Conservation (phyloP, 2,888 invertebrate species). For the Euphydryas editha region DNA sequence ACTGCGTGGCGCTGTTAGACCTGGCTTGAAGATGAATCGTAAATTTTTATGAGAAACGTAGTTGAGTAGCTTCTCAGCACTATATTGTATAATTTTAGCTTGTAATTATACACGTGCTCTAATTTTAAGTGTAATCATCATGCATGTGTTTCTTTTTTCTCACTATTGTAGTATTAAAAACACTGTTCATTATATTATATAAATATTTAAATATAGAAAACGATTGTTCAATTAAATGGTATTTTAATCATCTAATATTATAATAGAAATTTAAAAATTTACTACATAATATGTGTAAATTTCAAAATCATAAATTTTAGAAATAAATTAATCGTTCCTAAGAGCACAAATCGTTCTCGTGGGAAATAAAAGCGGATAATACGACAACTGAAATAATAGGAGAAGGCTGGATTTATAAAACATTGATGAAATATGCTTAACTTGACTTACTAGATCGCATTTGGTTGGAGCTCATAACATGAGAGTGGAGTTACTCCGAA, state of each 20-base stretch:
- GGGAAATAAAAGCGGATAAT: not conserved
- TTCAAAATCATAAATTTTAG: not conserved
- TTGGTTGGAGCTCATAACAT: slow-evolving; percentile 67
- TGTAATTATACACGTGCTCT: slow-evolving; percentile 20
- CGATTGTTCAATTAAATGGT: not conserved
- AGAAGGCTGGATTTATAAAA: not conserved
- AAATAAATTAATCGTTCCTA: not conserved
- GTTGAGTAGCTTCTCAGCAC: slow-evolving; percentile 48
- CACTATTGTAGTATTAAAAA: not conserved
- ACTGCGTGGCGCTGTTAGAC: slow-evolving; percentile 50
- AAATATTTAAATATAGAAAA: not conserved
- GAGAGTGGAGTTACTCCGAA: slow-evolving; percentile 70
- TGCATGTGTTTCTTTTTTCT: not conserved
- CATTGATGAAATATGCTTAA: slow-evolving; percentile 22
- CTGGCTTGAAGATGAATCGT: slow-evolving; percentile 60
- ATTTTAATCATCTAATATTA: not conserved
- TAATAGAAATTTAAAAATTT: not conserved
- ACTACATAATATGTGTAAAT: not conserved
- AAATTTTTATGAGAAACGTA: slow-evolving; percentile 62
- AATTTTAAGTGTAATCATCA: not conserved
- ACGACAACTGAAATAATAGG: not conserved
- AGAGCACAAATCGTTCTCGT: slow-evolving; percentile 6
- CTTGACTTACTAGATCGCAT: slow-evolving; percentile 52
- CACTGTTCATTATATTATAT: not conserved
- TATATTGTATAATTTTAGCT: slow-evolving; percentile 55